Evolutionary conservation across 1,140 invertebrate species (phyloP).

Genomic region (Conus betulinus): DNA sequence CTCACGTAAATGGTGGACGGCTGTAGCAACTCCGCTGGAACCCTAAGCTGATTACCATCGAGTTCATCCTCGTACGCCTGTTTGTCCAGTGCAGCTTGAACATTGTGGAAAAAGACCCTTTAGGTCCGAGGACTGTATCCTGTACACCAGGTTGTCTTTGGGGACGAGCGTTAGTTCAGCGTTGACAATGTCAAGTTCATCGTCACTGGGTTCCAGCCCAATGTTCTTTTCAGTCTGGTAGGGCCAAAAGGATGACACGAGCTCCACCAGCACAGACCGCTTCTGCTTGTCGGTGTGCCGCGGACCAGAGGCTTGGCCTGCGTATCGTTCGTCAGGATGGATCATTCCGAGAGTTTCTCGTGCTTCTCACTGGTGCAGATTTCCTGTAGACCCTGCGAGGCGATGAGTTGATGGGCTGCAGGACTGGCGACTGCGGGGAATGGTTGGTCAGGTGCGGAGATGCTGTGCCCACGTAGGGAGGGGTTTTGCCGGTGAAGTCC

Average conservation of each 20-base stretch:
- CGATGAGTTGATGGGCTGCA: neutral
- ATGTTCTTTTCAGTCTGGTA: neutral
- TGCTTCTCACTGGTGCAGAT: neutral
- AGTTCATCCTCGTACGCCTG: conserved; percentile 15
- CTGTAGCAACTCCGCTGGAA: conserved; percentile 47
- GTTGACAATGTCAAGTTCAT: neutral
- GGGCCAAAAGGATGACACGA: conserved; percentile 19
- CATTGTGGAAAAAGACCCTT: neutral
- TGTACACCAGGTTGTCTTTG: conserved; percentile 30
- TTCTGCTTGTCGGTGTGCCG: neutral
- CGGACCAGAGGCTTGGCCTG: neutral
- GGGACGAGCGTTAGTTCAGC: neutral
- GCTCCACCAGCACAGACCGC: neutral
- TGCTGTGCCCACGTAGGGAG: neutral
- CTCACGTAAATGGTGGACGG: conserved; percentile 67
- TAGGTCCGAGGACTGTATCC: conserved; percentile 20
- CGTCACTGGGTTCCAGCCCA: conserved; percentile 3
- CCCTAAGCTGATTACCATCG: neutral
- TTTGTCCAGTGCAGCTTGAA: neutral
- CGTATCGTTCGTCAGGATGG: neutral
- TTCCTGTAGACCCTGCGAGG: neutral
- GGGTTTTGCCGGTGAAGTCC: neutral
- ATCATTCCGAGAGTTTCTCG: neutral
- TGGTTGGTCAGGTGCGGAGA: neutral
- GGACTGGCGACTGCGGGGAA: neutral